These are phyloP conservation scores for Sitta carolinensis DNA, from an alignment of 2,797 vertebrate genomes.

Conservation along the genomic window DNA sequence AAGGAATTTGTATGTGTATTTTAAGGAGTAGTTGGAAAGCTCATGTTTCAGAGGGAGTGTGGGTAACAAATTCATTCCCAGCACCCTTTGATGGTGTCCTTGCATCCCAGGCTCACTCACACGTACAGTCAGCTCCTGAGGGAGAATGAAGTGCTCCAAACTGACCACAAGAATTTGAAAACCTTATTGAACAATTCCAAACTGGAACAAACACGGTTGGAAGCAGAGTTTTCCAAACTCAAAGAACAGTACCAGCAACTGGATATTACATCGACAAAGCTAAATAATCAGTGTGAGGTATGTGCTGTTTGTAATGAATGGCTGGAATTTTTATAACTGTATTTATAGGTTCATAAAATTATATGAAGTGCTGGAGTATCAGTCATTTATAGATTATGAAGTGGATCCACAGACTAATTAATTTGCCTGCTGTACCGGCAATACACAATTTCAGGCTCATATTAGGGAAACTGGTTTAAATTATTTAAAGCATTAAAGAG, in stretches of 20 bases:
- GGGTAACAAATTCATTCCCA: neutral
- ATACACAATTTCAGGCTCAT: rapidly evolving
- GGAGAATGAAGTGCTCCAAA: conserved; percentile 91
- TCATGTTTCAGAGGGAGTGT: neutral
- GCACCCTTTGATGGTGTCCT: conserved; percentile 10
- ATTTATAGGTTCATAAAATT: neutral
- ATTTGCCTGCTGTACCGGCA: neutral
- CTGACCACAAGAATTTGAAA: conserved; percentile 94
- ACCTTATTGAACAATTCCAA: conserved; percentile 89
- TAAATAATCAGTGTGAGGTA: conserved; percentile 98
- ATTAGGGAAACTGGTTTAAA: neutral
- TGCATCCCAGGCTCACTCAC: conserved; percentile 82
- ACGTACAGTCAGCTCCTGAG: conserved; percentile 87
- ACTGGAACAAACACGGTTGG: conserved; percentile 93
- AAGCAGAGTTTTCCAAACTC: conserved; percentile 95
- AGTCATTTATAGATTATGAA: neutral
- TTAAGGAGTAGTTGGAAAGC: neutral
- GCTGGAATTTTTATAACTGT: neutral
- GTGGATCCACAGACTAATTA: neutral
- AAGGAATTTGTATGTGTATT: rapidly evolving
- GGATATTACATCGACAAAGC: conserved; percentile 94
- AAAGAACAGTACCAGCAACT: conserved; percentile 95
- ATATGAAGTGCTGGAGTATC: neutral
- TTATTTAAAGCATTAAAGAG: neutral
- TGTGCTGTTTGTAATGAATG: neutral